A percentile compares a stretch with the other conserved stretches of the same genome.
These are phyloP conservation scores for Homalodisca vitripennis DNA, from an alignment of 1,140 invertebrate species.

Conservation along the genomic window DNA sequence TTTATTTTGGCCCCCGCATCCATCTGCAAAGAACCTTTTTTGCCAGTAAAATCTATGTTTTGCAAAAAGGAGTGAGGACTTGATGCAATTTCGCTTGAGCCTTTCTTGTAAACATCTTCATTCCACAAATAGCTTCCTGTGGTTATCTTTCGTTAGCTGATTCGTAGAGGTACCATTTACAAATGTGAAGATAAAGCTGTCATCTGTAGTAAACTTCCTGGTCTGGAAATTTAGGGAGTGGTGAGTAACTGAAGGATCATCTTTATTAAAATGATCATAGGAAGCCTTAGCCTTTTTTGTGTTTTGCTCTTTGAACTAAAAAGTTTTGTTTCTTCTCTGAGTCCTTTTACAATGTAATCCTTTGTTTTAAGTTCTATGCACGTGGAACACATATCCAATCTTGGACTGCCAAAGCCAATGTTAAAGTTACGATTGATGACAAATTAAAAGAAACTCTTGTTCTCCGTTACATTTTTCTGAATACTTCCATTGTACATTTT, in stretches of 20 bases:
- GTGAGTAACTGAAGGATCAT: neutral
- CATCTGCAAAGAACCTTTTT: constrained; percentile 3
- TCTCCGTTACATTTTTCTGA: constrained; percentile 6
- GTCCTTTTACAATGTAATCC: neutral
- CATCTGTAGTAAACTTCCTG: constrained; percentile 8
- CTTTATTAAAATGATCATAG: constrained; percentile 6
- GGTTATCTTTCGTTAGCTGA: constrained; percentile 19
- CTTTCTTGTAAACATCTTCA: neutral
- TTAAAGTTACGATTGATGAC: neutral
- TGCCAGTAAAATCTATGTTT: neutral
- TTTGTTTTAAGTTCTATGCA: constrained; percentile 8
- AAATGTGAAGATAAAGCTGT: neutral
- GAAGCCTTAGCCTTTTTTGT: neutral
- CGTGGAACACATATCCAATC: constrained; percentile 14
- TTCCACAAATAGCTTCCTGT: neutral
- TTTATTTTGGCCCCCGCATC: neutral
- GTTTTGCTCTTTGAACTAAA: neutral
- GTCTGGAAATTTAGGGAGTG: neutral
- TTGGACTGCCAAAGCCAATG: constrained; percentile 7
- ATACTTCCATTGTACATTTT: constrained; percentile 9
- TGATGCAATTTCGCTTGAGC: constrained; percentile 11
- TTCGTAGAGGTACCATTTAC: neutral
- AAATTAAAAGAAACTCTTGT: neutral
- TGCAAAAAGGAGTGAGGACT: neutral
- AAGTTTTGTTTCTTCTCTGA: neutral